Evolutionary conservation across 2,888 invertebrate species (phyloP).

Genomic region (Cataglyphis altisquamis): DNA sequence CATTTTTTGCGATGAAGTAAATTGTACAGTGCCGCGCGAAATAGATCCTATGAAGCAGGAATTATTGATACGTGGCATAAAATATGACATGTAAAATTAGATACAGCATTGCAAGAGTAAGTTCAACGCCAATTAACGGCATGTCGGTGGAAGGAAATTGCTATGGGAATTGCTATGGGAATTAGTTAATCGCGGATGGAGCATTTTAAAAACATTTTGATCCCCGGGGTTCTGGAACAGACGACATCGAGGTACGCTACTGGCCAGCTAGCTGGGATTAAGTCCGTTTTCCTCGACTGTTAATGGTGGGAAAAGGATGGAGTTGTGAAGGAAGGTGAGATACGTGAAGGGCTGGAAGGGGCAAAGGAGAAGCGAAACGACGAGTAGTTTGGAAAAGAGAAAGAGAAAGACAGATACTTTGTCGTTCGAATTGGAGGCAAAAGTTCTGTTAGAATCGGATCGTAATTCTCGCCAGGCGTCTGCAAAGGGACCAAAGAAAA

Average conservation of each 20-base stretch:
- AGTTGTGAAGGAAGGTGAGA: conserved; percentile 36
- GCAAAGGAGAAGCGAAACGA: neutral
- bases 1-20: neutral
- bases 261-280: conserved; percentile 66
- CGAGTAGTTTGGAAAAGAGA: conserved; percentile 42
- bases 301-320: conserved; percentile 49
- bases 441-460: conserved; percentile 70
- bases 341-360: conserved; percentile 39
- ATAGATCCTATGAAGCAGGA: neutral
- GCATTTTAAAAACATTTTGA: conserved; percentile 64
- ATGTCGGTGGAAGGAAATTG: conserved; percentile 36
- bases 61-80: conserved; percentile 7
- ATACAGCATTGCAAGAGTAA: conserved; percentile 10
- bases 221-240: conserved; percentile 43
- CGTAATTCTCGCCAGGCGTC: conserved; percentile 75
- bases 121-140: conserved; percentile 30
- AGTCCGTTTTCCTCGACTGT: conserved; percentile 64
- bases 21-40: neutral
- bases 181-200: conserved; percentile 59
- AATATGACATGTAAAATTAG: conserved; percentile 27
- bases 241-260: conserved; percentile 47
- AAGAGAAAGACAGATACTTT: conserved; percentile 69
- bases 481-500: conserved; percentile 70
- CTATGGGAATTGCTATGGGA: conserved; percentile 21
- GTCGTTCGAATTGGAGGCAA: conserved; percentile 73